Evolutionary conservation across 2,113 vertebrate genomes (phyloP).

Genomic region (Colossoma macropomum): DNA sequence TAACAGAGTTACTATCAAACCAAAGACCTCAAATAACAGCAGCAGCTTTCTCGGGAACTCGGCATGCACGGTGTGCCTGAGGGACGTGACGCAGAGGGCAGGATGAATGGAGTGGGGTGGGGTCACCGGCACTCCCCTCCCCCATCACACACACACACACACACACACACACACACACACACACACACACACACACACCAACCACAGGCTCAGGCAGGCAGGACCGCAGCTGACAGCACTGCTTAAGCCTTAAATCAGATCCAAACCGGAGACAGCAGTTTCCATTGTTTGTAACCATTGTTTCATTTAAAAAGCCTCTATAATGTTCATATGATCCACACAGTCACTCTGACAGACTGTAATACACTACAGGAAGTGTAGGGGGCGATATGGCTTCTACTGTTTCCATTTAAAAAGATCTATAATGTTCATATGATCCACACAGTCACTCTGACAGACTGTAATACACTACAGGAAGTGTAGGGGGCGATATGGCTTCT

Average conservation of each 20-base stretch:
- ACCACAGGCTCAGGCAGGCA: neutral
- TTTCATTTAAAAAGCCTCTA: no score
- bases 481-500: no score
- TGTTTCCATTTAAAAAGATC: no score
- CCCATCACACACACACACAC: neutral
- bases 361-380: no score
- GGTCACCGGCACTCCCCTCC: neutral
- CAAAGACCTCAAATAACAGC: neutral
- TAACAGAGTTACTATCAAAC: neutral
- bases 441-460: no score
- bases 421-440: no score
- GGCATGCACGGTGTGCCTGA: neutral
- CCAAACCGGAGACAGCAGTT: neutral
- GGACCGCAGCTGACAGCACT: neutral
- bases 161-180: constrained; percentile 8
- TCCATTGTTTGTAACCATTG: no score
- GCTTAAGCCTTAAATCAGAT: neutral
- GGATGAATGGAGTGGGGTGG: neutral
- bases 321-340: no score
- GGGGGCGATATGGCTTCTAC: no score
- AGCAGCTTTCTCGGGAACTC: neutral
- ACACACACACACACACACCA: constrained; percentile 14
- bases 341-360: no score
- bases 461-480: no score
- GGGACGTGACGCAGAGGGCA: neutral